Percentiles rank a stretch among this genome's conserved stretches.
These are phyloP conservation scores for Sesia apiformis DNA, from an alignment of 2,888 invertebrate genomes.

Conservation along the genomic window DNA sequence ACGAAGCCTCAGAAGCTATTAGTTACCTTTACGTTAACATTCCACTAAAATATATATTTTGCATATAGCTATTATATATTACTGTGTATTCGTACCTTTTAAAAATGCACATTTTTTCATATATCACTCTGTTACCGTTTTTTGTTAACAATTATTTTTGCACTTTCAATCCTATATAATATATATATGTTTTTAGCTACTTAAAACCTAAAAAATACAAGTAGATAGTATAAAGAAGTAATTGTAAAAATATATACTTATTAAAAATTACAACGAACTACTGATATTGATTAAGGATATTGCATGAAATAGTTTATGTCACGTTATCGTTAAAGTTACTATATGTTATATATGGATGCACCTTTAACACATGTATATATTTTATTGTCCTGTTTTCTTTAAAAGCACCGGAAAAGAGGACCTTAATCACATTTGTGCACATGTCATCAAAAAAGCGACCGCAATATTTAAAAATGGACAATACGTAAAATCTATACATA, in stretches of 20 bases:
- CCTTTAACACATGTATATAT: neutral
- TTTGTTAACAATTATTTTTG: neutral
- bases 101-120: neutral
- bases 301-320: conserved; percentile 14
- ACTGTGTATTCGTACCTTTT: neutral
- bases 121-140: neutral
- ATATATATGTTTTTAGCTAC: conserved; percentile 31
- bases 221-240: conserved; percentile 52
- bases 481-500: too few species aligned
- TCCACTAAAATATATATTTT: conserved; percentile 25
- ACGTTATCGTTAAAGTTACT: conserved; percentile 7
- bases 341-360: neutral
- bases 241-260: conserved; percentile 1
- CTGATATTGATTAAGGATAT: conserved; percentile 30
- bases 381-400: too few species aligned
- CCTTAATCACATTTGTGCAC: too few species aligned
- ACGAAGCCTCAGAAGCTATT: conserved; percentile 64
- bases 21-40: conserved; percentile 49
- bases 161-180: conserved; percentile 4
- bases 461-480: too few species aligned
- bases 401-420: too few species aligned
- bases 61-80: conserved; percentile 17
- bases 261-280: conserved; percentile 27
- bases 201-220: conserved; percentile 38
- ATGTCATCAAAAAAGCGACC: too few species aligned